phyloP scores from a whole-genome alignment of 64 coral and sea anemone species.

The Exaiptasia diaphana region DNA sequence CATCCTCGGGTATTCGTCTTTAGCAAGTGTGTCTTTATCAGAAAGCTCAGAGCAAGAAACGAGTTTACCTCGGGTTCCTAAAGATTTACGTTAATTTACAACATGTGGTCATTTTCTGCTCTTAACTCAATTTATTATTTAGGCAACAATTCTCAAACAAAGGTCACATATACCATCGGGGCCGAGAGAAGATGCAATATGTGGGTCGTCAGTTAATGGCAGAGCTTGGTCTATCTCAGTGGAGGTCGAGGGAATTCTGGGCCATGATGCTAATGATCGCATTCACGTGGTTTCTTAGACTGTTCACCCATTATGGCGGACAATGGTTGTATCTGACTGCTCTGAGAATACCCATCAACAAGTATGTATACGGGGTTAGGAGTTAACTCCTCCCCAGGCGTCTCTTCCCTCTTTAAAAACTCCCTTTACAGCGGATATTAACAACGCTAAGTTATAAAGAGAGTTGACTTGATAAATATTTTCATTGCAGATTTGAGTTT shows the following conservation, averaged over 20 bases:
- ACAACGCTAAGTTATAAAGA: too few species aligned
- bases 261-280: slow-evolving; percentile 96
- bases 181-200: slow-evolving; percentile 99
- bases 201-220: slow-evolving; percentile 91
- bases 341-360: slow-evolving; percentile 81
- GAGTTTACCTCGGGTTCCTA: too few species aligned
- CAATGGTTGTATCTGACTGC: slow-evolving; percentile 94
- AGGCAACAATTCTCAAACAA: slow-evolving; percentile 96
- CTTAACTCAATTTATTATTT: too few species aligned
- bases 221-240: slow-evolving; percentile 94
- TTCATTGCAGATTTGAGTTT: slow-evolving; percentile 71
- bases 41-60: too few species aligned
- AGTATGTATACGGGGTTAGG: slow-evolving; percentile 80
- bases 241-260: slow-evolving; percentile 97
- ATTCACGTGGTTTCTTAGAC: slow-evolving; percentile 89
- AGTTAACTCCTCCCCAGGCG: neutral
- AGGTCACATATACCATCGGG: slow-evolving; percentile 81
- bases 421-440: too few species aligned
- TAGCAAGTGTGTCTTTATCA: too few species aligned
- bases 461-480: too few species aligned
- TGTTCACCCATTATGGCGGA: slow-evolving; percentile 92
- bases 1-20: too few species aligned
- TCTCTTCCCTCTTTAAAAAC: neutral
- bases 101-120: too few species aligned
- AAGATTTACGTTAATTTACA: too few species aligned